phyloP scores from a whole-genome alignment of 1,140 invertebrate species.

The Musca domestica region DNA sequence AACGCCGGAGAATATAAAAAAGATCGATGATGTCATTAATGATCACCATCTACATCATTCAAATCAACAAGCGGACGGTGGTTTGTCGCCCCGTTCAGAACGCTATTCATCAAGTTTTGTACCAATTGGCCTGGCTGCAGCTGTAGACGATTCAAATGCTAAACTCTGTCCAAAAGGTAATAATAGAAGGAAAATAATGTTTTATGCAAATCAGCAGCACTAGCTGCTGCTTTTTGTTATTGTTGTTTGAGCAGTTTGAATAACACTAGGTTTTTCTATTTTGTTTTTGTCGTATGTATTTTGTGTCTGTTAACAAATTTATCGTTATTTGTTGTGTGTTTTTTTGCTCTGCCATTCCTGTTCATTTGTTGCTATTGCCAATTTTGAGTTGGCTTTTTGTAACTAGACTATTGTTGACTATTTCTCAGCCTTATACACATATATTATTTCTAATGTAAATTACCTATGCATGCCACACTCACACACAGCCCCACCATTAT shows the following conservation, averaged over 20 bases:
- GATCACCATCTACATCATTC: conserved; percentile 11
- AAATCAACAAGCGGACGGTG: not conserved
- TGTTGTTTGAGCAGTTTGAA: not conserved
- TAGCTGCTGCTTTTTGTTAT: no score
- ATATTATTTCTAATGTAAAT: conserved; percentile 14
- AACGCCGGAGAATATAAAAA: conserved; percentile 51
- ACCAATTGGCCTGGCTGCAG: conserved; percentile 43
- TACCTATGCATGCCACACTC: conserved; percentile 8
- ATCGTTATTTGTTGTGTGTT: not conserved
- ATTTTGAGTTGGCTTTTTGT: not conserved
- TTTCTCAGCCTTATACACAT: not conserved
- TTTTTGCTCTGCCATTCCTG: not conserved
- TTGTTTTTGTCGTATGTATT: not conserved
- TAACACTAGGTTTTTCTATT: not conserved
- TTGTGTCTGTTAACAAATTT: not conserved
- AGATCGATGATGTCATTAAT: conserved; percentile 49
- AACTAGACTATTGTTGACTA: not conserved
- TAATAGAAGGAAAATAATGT: not conserved
- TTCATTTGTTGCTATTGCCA: not conserved
- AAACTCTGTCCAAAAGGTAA: conserved; percentile 51
- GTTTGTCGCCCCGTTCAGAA: conserved; percentile 8
- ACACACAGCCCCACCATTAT: not conserved
- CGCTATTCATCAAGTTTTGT: conserved; percentile 16
- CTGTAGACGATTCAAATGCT: conserved; percentile 48
- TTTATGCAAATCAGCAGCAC: not conserved